Base-by-base conservation (phyloP, 2,113 vertebrate genomes). In the Colossoma macropomum region DNA sequence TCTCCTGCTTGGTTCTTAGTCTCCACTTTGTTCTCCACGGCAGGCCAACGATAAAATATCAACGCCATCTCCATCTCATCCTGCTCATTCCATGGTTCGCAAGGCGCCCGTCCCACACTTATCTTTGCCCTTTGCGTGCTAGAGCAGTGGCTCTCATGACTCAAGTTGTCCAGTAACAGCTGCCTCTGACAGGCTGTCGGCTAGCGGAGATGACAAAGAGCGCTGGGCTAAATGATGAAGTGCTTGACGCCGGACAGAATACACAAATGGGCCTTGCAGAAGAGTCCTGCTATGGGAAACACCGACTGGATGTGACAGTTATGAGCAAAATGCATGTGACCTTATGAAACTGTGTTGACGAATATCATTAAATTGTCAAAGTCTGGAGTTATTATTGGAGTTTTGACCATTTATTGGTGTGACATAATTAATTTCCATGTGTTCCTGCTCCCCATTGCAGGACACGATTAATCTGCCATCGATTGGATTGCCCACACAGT, bases 131-230 rank as follows among this genome's bases (percentile, higher is more conserved):
- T 75, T 32, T 59, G 60, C 54, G 73, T 65, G 48, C 28, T 25
- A 59, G 25, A 25, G 23, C 13, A 48, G 34, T 65, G 27, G n/a
- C 27, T 70, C 30, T 79, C 27, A 28, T 75, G 52, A 60, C 41
- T 75, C 6, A 13, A 50, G 68, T 65, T 74, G 59, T 34, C 38
- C 75, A n/a, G 74, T 32, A 78, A 59, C 69, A 50, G 73, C 52
- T 81, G 74, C 50, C 30, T 60, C 28, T 85, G 72, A 62, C 78
- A 76, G 77, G n/a, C n/a, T 71, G 54, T 80, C 73, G 54, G 62
- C 48, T 65, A 71, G 38, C 38, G 41, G n/a, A 75, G 65, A 81
- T 77, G 79, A 81, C 45, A 30, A 63, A 28, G 32, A 75, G 74
- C 65, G 50, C 63, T 59, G 16, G 28, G 34, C 12, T 60, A 65